Evolutionary conservation across 2,888 invertebrate species (phyloP).

Genomic region (Pseudanteris insignis): DNA sequence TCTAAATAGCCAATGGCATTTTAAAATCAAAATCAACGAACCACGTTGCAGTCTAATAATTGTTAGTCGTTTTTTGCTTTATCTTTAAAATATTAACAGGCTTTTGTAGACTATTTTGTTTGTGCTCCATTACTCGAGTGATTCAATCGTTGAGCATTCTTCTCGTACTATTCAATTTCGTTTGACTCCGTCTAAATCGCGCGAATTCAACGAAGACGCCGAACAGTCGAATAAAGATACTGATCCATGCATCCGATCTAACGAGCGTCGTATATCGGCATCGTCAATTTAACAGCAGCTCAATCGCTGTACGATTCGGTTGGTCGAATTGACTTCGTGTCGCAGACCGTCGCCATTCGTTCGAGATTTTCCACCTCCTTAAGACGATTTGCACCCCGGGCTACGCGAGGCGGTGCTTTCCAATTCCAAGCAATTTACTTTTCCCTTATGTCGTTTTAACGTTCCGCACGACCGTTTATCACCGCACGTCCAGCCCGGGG

Average conservation of each 20-base stretch:
- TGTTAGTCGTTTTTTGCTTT: too few species aligned
- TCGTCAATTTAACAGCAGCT: constrained; percentile 26
- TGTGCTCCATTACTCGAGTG: too few species aligned
- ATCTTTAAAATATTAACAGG: too few species aligned
- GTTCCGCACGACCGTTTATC: constrained; percentile 43
- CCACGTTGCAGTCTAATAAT: too few species aligned
- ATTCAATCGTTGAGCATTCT: too few species aligned
- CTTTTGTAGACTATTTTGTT: too few species aligned
- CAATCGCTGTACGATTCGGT: constrained; percentile 25
- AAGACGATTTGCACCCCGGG: constrained; percentile 40
- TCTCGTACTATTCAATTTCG: too few species aligned
- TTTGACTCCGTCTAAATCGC: too few species aligned
- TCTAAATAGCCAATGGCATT: too few species aligned
- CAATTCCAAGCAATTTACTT: constrained; percentile 47
- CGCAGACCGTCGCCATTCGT: constrained; percentile 11
- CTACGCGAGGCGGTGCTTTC: constrained; percentile 27
- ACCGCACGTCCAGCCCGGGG: constrained; percentile 34
- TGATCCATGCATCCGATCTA: constrained; percentile 1
- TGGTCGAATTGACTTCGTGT: constrained; percentile 31
- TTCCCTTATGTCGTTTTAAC: constrained; percentile 45
- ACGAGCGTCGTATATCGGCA: constrained; percentile 14
- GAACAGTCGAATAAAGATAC: too few species aligned
- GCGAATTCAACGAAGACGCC: too few species aligned
- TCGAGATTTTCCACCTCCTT: constrained; percentile 43
- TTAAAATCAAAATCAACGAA: too few species aligned